Percentiles rank a stretch among this genome's conserved stretches.
These are phyloP conservation scores for Brachypalpus laphriformis DNA, from an alignment of 2,888 invertebrate genomes.

Conservation along the genomic window DNA sequence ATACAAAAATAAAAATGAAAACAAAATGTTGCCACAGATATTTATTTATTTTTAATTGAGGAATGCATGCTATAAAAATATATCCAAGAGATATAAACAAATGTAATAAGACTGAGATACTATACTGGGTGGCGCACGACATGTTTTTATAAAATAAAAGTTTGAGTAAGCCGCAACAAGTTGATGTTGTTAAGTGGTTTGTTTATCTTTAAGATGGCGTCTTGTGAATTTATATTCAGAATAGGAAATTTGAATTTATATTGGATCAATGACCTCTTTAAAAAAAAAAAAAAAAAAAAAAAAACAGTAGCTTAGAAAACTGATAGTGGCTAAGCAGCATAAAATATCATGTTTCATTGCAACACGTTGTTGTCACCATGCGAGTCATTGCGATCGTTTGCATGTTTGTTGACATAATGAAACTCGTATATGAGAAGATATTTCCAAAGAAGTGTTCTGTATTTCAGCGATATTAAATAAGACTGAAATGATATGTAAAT, in stretches of 20 bases:
- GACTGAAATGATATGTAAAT: too few species aligned
- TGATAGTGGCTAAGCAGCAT: background rate
- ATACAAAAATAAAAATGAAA: conserved; percentile 4
- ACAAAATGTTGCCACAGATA: conserved; percentile 11
- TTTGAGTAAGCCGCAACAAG: too few species aligned
- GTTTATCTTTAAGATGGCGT: background rate
- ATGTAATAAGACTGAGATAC: background rate
- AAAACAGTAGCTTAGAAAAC: background rate
- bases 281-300: too few species aligned
- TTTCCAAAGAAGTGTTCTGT: too few species aligned
- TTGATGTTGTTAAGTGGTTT: background rate
- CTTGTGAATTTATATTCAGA: background rate
- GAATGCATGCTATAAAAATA: conserved; percentile 30
- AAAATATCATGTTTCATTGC: background rate
- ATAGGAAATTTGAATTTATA: background rate
- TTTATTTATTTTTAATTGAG: conserved; percentile 47
- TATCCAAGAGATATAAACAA: conserved; percentile 8
- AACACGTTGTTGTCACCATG: too few species aligned
- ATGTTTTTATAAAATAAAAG: background rate
- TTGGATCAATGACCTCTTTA: background rate
- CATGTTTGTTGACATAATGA: too few species aligned
- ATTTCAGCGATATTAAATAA: too few species aligned
- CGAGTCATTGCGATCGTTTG: too few species aligned
- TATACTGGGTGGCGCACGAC: background rate
- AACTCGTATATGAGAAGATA: too few species aligned